Evolutionary conservation across 1,140 invertebrate species (phyloP), one percentile per base, ranked within the genome.

Genomic region (Rhagoletis zephyria): DNA sequence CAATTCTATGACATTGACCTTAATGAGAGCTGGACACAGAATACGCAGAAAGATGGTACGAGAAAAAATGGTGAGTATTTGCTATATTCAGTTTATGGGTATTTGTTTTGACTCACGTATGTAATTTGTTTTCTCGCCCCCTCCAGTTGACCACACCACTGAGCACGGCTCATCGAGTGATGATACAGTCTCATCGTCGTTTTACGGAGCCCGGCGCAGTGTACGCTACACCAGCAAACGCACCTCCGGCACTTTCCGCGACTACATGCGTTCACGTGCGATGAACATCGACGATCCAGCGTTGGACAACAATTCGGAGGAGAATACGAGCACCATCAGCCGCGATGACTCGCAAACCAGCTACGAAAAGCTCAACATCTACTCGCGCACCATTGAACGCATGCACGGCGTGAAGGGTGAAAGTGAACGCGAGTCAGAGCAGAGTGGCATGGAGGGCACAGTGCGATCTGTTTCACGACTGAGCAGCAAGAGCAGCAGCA

Each of bases 211-310:
- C 74, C 88, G 92, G 87, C 91, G 91, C 64, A 92, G 92, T 85
- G 90, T 91, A 86, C 91, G 91, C 19, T 93, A 93, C 40, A 93
- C 91, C 14, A 93, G 92, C 89, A 93, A 93, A 81, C 89, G 90
- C 45, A 92, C 92, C 16, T 88, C 90, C 6, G 91, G 91, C 48
- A 92, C 92, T 30, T 93, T 93, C 70, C 85, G 89, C 87, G 92
- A 93, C 85, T 93, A 93, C 42, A 91, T 93, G 89, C 89, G 90
- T 7, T 92, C 91, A 14, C 90, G 92, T 48, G 87, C 90, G 19
- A 90, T 92, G 90, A 89, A 90, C 56, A 91, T 92, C 19, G 89
- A 92, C 87, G 90, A 92, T 89, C 88, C 89, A 0, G 88, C 89
- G 1, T 63, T 90, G 86, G 90, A 91, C 56, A 89, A 90, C 65